Percentiles rank a stretch among this genome's conserved stretches.
Conservation (phyloP, 2,113 vertebrate genomes). For the Phaethornis superciliosus region DNA sequence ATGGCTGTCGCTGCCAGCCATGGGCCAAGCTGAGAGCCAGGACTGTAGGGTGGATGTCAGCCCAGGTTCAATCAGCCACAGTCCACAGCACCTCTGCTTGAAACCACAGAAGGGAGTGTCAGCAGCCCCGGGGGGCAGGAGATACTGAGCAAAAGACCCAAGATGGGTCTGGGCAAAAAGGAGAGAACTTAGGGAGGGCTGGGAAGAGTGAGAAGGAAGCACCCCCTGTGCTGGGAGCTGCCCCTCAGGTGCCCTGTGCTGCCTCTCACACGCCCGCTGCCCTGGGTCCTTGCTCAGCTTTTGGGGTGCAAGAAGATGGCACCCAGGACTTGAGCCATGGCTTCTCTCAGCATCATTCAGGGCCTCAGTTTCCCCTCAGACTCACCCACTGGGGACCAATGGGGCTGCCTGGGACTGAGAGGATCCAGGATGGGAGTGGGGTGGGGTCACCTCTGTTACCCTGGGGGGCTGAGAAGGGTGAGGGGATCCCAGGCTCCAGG, state of each 20-base stretch:
- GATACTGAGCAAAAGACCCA: background rate
- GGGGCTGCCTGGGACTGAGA: background rate
- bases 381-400: background rate
- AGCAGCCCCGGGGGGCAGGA: background rate
- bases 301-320: too few relatives aligned
- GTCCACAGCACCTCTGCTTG: background rate
- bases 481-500: background rate
- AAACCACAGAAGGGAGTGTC: background rate
- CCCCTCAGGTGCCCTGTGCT: background rate
- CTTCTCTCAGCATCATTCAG: background rate
- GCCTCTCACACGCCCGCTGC: too few relatives aligned
- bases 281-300: background rate
- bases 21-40: background rate
- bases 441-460: background rate
- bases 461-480: fast-evolving
- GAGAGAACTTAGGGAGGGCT: background rate
- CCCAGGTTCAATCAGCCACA: background rate
- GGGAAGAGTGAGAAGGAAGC: background rate
- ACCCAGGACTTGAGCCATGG: fast-evolving
- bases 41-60: background rate
- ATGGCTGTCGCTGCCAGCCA: background rate
- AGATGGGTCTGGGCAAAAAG: background rate
- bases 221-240: too few relatives aligned
- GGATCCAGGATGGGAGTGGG: background rate
- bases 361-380: background rate